Percentiles rank a stretch among this genome's conserved stretches.
phyloP scores from a whole-genome alignment of 2,113 vertebrate genomes.

The Chiloscyllium plagiosum region DNA sequence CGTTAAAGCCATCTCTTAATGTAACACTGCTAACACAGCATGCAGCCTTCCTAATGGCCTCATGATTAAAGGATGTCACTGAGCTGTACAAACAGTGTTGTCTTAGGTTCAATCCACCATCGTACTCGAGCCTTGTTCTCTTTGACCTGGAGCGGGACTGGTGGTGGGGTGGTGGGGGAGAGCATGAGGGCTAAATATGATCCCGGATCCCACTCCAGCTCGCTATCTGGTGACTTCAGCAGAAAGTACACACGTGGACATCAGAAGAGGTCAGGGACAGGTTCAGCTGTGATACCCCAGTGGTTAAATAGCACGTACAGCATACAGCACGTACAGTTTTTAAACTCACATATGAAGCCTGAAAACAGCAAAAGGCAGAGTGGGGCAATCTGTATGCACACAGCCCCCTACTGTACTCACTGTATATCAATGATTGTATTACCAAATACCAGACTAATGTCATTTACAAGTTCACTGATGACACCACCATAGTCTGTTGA shows the following conservation, averaged over 20 bases:
- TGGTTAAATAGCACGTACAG: neutral
- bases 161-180: neutral
- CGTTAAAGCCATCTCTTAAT: neutral
- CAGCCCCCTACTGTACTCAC: no score
- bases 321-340: neutral
- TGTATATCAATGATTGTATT: no score
- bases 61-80: conserved; percentile 1
- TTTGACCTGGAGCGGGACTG: neutral
- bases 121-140: neutral
- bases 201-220: neutral
- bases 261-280: neutral
- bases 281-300: neutral
- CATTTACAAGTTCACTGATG: no score
- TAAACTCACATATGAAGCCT: neutral
- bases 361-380: neutral
- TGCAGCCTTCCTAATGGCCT: neutral
- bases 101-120: neutral
- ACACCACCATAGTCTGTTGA: no score
- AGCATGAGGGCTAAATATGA: neutral
- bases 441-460: no score
- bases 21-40: neutral
- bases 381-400: neutral
- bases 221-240: neutral
- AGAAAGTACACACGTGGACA: neutral
- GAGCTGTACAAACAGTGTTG: neutral